Evolutionary conservation across 2,113 vertebrate species (phyloP).

Genomic region (Telmatochromis sp.): DNA sequence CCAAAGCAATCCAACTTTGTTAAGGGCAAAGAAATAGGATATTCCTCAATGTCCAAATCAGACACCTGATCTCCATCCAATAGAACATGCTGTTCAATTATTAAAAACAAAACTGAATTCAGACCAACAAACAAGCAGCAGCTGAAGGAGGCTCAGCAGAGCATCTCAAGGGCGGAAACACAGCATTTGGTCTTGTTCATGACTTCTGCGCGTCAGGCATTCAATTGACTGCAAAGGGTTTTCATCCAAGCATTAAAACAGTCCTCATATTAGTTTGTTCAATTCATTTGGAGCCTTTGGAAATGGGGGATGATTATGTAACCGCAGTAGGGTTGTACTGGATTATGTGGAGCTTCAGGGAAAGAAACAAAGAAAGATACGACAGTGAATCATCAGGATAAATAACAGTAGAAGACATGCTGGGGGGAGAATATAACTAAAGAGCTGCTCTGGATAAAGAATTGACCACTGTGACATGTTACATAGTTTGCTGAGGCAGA

Average conservation of each 20-base stretch:
- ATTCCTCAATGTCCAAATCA: background rate
- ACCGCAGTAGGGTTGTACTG: background rate
- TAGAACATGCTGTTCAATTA: background rate
- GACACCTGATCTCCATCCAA: background rate
- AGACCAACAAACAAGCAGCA: background rate
- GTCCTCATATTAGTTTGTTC: background rate
- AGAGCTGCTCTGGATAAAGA: background rate
- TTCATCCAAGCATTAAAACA: background rate
- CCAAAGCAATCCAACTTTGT: background rate
- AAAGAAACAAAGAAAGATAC: background rate
- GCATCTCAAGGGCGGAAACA: background rate
- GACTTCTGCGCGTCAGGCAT: background rate
- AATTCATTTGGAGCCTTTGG: background rate
- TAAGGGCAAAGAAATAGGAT: background rate
- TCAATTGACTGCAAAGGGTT: background rate
- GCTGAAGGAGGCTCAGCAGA: background rate
- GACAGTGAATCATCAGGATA: background rate
- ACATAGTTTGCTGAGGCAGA: background rate
- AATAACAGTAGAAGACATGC: background rate
- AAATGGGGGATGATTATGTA: background rate
- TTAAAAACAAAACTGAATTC: background rate
- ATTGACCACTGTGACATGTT: background rate
- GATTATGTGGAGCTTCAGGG: background rate
- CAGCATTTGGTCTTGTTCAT: background rate
- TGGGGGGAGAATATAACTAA: background rate